Conservation (phyloP, 2,113 vertebrate species). For the Phyllostomus discolor region DNA sequence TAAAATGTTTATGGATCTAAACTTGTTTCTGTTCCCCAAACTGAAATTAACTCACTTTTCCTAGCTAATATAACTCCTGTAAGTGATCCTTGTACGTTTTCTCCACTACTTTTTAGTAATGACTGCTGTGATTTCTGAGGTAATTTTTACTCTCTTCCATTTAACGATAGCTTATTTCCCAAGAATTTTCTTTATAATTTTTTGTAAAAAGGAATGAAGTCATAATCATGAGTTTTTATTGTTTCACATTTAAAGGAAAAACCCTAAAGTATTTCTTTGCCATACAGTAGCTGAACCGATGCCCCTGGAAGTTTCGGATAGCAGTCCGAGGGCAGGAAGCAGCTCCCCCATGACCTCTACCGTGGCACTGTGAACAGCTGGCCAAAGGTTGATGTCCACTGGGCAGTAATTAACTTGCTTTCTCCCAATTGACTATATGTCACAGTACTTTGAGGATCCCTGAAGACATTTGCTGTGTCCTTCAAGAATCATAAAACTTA, state of each 20-base stretch:
- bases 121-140: not conserved
- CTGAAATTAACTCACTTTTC: constrained; percentile 48
- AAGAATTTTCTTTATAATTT: constrained; percentile 25
- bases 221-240: not conserved
- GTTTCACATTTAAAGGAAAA: not conserved
- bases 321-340: not conserved
- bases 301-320: not conserved
- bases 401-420: not conserved
- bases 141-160: not conserved
- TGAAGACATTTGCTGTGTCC: not conserved
- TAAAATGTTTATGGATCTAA: constrained; percentile 56
- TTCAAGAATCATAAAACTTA: not conserved
- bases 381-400: not conserved
- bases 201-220: not conserved
- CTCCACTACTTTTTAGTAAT: not conserved
- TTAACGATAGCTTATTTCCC: not conserved
- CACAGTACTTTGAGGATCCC: not conserved
- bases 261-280: not conserved
- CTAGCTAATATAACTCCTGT: not conserved
- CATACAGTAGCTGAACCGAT: not conserved
- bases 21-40: constrained; percentile 26
- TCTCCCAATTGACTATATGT: not conserved
- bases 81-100: not conserved
- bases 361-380: not conserved
- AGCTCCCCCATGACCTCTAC: not conserved